Evolutionary conservation across 1,140 invertebrate genomes (phyloP).

Genomic region (Metaphire vulgaris): DNA sequence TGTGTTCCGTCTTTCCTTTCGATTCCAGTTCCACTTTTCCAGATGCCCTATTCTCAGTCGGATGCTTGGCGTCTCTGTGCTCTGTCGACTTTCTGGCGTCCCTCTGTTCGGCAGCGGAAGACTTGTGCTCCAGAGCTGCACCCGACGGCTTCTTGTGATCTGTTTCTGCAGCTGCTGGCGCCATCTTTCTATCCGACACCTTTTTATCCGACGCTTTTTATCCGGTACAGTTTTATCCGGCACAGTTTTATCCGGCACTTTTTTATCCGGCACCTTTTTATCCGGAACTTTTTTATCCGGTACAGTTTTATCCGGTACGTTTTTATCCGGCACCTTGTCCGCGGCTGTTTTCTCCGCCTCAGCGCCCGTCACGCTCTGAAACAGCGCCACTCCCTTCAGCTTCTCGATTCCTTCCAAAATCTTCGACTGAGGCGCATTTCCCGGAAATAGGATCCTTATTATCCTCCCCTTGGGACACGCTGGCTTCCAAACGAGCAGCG

Average conservation of each 20-base stretch:
- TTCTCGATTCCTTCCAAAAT: conserved; percentile 89
- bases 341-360: conserved; percentile 62
- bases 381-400: conserved; percentile 69
- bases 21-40: neutral
- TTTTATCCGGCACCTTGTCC: neutral
- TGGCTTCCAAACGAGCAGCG: conserved; percentile 86
- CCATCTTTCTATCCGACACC: no score
- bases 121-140: neutral
- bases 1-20: no score
- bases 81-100: neutral
- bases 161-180: neutral
- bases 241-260: no score
- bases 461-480: conserved; percentile 73
- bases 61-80: neutral
- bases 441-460: conserved; percentile 87
- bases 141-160: neutral
- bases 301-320: no score
- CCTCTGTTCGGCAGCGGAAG: neutral
- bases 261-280: no score
- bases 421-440: conserved; percentile 87
- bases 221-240: no score
- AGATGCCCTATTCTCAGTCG: neutral
- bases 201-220: no score
- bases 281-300: no score
- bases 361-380: conserved; percentile 76